Percentiles rank a stretch among this genome's conserved stretches.
phyloP scores from a whole-genome alignment of 2,888 invertebrate species.

The Clitarchus hookeri region DNA sequence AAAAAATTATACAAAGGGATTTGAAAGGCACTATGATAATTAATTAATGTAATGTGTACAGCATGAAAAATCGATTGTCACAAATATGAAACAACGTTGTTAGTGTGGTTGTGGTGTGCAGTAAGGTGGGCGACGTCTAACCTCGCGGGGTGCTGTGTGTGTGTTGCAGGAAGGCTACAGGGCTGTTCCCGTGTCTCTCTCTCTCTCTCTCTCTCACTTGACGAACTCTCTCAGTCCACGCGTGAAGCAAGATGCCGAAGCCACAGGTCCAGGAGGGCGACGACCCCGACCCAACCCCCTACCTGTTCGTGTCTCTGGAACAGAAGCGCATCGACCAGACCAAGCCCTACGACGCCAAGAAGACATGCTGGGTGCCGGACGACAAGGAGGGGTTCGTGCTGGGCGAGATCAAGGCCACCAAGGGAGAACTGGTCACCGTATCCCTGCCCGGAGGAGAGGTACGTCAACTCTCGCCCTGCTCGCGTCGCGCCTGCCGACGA shows the following conservation, averaged over 20 bases:
- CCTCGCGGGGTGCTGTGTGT: neutral
- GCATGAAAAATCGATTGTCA: too few relatives aligned
- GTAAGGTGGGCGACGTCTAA: neutral
- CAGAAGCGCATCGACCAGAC: conserved; percentile 98
- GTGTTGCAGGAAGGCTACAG: conserved; percentile 70
- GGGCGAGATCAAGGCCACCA: conserved; percentile 98
- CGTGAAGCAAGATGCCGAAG: conserved; percentile 74
- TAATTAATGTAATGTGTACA: too few relatives aligned
- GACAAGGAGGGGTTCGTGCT: conserved; percentile 97
- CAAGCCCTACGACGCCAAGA: conserved; percentile 99
- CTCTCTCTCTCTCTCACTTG: conserved; percentile 17
- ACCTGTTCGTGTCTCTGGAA: conserved; percentile 92
- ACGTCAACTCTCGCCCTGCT: conserved; percentile 51
- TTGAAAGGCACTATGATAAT: too few relatives aligned
- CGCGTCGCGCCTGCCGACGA: too few relatives aligned
- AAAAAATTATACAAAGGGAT: too few relatives aligned
- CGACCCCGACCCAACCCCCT: conserved; percentile 95
- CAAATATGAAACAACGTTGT: too few relatives aligned
- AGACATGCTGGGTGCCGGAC: conserved; percentile 98
- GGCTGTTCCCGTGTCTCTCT: conserved; percentile 60
- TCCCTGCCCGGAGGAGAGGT: conserved; percentile 91
- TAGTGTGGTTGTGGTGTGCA: too few relatives aligned
- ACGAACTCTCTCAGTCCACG: conserved; percentile 35
- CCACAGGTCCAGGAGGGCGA: conserved; percentile 71
- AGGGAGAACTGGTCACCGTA: conserved; percentile 97